A percentile compares a stretch with the other conserved stretches of the same genome.
These are phyloP conservation scores for Harpagifer antarcticus DNA, from an alignment of 2,797 vertebrate genomes.

Conservation along the genomic window DNA sequence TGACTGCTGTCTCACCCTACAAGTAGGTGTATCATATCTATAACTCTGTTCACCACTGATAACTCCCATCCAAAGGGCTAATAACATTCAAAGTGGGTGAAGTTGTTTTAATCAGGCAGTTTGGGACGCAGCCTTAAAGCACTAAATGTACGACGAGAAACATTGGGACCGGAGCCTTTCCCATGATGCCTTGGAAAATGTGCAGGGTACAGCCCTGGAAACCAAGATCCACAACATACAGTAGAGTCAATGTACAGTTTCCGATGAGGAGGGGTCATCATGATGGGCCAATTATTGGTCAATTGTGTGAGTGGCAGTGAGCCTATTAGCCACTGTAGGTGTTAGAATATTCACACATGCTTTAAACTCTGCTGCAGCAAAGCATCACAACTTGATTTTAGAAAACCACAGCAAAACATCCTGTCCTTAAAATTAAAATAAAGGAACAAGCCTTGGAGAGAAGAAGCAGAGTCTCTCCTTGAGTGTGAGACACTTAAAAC, in stretches of 20 bases:
- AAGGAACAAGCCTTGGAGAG: slow-evolving; percentile 17
- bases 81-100: no score
- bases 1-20: no score
- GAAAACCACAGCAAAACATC: slow-evolving; percentile 30
- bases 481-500: slow-evolving; percentile 15
- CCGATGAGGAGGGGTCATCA: not conserved
- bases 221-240: not conserved
- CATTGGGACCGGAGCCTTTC: not conserved
- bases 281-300: not conserved
- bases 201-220: no score
- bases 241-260: not conserved
- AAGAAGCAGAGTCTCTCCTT: slow-evolving; percentile 15
- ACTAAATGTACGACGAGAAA: not conserved
- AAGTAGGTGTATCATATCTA: no score
- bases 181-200: not conserved
- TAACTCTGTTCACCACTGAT: no score
- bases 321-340: not conserved
- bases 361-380: slow-evolving; percentile 8
- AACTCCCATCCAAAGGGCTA: no score
- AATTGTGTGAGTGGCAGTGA: not conserved
- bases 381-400: slow-evolving; percentile 38
- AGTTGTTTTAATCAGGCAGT: not conserved
- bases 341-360: not conserved
- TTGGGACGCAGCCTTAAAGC: not conserved
- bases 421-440: slow-evolving; percentile 32